Evolutionary conservation across 1,140 invertebrate species (phyloP).

Genomic region (Cotesia vestalis): DNA sequence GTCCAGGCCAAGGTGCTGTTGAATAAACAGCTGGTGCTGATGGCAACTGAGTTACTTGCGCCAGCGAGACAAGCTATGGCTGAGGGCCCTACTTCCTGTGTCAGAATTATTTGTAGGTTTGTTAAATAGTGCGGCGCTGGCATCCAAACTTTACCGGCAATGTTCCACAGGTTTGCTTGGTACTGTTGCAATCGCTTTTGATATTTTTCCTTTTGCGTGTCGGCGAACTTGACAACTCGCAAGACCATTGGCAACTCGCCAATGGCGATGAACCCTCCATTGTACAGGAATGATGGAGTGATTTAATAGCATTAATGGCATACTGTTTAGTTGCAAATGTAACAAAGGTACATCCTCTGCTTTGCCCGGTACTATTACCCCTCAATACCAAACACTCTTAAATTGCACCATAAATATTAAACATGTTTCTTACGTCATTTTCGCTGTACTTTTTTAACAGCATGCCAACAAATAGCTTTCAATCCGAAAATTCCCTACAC

Average conservation of each 20-base stretch:
- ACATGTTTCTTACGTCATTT: constrained; percentile 94
- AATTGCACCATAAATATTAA: constrained; percentile 91
- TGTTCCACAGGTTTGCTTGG: constrained; percentile 87
- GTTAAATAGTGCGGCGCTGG: constrained; percentile 64
- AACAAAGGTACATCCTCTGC: constrained; percentile 98
- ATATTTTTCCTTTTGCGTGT: constrained; percentile 98
- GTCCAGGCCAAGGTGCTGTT: constrained; percentile 74
- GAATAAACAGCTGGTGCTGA: constrained; percentile 69
- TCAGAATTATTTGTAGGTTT: constrained; percentile 73
- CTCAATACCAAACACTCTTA: constrained; percentile 98
- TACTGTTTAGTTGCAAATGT: constrained; percentile 96
- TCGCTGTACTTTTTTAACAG: constrained; percentile 96
- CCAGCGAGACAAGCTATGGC: background rate
- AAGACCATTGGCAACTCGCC: constrained; percentile 52
- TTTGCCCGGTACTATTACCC: constrained; percentile 86
- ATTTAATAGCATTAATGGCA: constrained; percentile 95
- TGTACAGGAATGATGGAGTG: constrained; percentile 96
- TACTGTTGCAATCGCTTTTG: constrained; percentile 93
- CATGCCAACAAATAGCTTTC: constrained; percentile 99
- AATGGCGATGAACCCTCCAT: constrained; percentile 98
- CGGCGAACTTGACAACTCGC: constrained; percentile 93
- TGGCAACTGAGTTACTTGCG: constrained; percentile 60
- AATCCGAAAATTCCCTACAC: constrained; percentile 74
- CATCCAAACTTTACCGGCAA: constrained; percentile 67
- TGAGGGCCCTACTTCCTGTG: background rate